Base-by-base conservation (phyloP, 2,888 invertebrate genomes). In the Heliothis peltigera region DNA sequence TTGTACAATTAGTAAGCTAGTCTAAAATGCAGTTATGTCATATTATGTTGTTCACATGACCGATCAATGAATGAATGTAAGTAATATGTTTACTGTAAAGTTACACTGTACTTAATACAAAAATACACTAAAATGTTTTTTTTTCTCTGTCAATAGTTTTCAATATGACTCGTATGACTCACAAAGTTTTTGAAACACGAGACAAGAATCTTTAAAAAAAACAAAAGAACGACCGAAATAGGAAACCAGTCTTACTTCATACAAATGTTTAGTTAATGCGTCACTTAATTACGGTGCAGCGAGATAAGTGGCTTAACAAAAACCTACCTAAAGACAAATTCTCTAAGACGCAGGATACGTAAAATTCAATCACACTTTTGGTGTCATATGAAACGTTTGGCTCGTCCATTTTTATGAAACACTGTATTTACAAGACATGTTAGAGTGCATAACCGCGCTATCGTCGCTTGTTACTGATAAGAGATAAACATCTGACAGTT, bases 301-400 rank as follows among this genome's bases (percentile, higher is more conserved):
- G 22, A 56, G 32, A 65, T 63, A n/a, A 49, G 49, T 54, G 52
- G 67, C 42, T 44, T 54, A 56, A 60, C 46, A 67, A 74, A 78
- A 88, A 89, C 90, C 55, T 80, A 92, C 92, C 87, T 64, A 89
- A 73, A 52, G 85, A 80, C 43, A 90, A 79, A 70, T 88, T 91
- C 71, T 90, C 88, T 67, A 89, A 71, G 64, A 91, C 77, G 71
- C 85, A 83, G n/a, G 87, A 84, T 55, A 89, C 79, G 74, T 91
- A 91, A 74, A 90, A 90, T 35, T 92, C 92, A 25, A 91, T 59
- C n/a, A 91, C 85, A 77, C 77, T 89, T 78, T 84, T 85, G 17
- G 83, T 82, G 76, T 83, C 84, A 58, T 82, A 84, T 55, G 85
- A 74, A 61, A 90, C 85, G 69, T 84, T 83, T 58, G 77, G 77